A percentile compares a stretch with the other conserved stretches of the same genome.
Evolutionary conservation across 2,888 invertebrate genomes (phyloP).

Genomic region (Synergus japonicus): DNA sequence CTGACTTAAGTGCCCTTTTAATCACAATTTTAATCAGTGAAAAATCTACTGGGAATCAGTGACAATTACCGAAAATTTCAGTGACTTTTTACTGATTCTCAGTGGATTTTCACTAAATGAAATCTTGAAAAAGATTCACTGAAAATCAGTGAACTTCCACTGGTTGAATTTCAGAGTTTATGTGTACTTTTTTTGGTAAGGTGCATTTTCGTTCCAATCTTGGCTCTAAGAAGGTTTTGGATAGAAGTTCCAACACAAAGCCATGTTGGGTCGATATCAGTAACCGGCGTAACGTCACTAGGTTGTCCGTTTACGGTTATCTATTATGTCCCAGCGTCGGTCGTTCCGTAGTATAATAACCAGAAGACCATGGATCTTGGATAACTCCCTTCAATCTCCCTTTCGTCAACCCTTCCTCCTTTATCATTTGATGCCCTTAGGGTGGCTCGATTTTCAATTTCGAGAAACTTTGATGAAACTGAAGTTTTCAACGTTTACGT

Average conservation of each 20-base stretch:
- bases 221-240: slow-evolving; percentile 1
- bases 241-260: slow-evolving; percentile 1
- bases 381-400: background rate
- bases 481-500: too few relatives aligned
- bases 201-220: background rate
- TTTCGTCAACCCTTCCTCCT: background rate
- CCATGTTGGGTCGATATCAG: background rate
- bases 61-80: too few relatives aligned
- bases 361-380: slow-evolving; percentile 10
- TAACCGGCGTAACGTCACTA: background rate
- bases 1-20: too few relatives aligned
- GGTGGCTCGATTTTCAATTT: slow-evolving; percentile 6
- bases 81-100: too few relatives aligned
- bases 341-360: slow-evolving; percentile 4
- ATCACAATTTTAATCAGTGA: too few relatives aligned
- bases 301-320: slow-evolving; percentile 1
- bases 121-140: too few relatives aligned
- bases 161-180: too few relatives aligned
- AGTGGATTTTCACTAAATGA: too few relatives aligned
- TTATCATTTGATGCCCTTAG: background rate
- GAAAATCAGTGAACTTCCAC: too few relatives aligned
- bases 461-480: background rate
- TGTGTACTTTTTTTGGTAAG: background rate
- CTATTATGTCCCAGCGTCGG: slow-evolving; percentile 5
- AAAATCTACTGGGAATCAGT: too few relatives aligned